A percentile compares a stretch with the other conserved stretches of the same genome.
Evolutionary conservation across 2,797 vertebrate genomes (phyloP).

Genomic region (Lutjanus campechanus): DNA sequence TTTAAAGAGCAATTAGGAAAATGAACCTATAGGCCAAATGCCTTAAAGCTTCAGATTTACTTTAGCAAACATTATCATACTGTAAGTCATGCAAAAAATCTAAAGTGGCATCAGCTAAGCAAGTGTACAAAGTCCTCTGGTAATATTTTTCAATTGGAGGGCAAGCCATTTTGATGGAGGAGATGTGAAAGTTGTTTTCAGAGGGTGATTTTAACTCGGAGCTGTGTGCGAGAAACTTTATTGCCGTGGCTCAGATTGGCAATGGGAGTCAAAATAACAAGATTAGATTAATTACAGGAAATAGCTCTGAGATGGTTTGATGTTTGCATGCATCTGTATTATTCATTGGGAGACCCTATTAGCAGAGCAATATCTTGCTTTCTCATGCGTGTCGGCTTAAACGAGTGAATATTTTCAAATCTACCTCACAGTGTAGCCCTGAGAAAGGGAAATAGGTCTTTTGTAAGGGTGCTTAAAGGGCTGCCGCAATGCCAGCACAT

Average conservation of each 20-base stretch:
- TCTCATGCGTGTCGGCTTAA: constrained; percentile 81
- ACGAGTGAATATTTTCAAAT: constrained; percentile 80
- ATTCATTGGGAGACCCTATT: constrained; percentile 73
- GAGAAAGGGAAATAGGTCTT: constrained; percentile 66
- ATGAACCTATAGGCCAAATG: constrained; percentile 76
- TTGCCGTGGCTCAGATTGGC: constrained; percentile 69
- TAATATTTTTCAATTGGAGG: constrained; percentile 60
- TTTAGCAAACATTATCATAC: constrained; percentile 70
- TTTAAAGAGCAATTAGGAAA: constrained; percentile 82
- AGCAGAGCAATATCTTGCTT: constrained; percentile 75
- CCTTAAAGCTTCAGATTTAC: constrained; percentile 64
- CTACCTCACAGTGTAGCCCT: constrained; percentile 71
- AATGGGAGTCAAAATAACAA: constrained; percentile 74
- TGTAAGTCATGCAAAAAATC: constrained; percentile 67
- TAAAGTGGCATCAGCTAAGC: constrained; percentile 76
- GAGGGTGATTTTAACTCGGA: constrained; percentile 46
- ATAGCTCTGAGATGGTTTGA: constrained; percentile 80
- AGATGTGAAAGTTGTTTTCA: constrained; percentile 61
- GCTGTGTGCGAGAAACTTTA: constrained; percentile 72
- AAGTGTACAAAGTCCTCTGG: constrained; percentile 71
- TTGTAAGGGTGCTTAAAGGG: constrained; percentile 64
- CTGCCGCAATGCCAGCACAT: constrained; percentile 65
- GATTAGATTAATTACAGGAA: constrained; percentile 86
- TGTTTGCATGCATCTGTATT: constrained; percentile 79
- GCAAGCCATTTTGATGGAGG: constrained; percentile 63